A percentile compares a stretch with the other conserved stretches of the same genome.
Conservation (phyloP, 2,113 vertebrate species). For the Sula dactylatra region DNA sequence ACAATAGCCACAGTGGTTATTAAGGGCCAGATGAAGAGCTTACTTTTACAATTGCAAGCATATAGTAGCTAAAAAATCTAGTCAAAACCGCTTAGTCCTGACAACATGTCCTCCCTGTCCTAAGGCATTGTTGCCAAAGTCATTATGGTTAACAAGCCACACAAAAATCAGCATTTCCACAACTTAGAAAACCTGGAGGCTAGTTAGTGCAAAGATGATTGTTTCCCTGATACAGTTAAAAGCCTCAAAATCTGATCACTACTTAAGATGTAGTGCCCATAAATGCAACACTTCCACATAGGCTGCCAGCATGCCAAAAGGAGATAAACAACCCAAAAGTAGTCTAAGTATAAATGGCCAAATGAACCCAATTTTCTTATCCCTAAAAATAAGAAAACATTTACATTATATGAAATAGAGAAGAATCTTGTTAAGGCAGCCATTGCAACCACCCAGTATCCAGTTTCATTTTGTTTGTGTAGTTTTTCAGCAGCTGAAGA, state of each 20-base stretch:
- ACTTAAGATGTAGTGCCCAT: background rate
- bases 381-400: background rate
- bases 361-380: background rate
- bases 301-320: background rate
- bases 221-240: background rate
- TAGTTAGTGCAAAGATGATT: background rate
- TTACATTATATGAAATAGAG: background rate
- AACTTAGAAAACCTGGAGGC: background rate
- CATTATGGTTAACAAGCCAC: background rate
- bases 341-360: background rate
- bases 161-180: background rate
- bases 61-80: background rate
- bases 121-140: background rate
- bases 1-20: background rate
- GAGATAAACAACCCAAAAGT: background rate
- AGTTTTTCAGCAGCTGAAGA: background rate
- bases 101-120: background rate
- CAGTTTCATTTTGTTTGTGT: background rate
- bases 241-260: background rate
- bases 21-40: background rate
- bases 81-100: background rate
- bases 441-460: background rate
- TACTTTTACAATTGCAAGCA: background rate
- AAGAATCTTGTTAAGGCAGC: background rate
- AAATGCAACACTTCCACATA: background rate